Evolutionary conservation across 1,140 invertebrate species (phyloP), one percentile per base, ranked within the genome.

Genomic region (Amyelois transitella): DNA sequence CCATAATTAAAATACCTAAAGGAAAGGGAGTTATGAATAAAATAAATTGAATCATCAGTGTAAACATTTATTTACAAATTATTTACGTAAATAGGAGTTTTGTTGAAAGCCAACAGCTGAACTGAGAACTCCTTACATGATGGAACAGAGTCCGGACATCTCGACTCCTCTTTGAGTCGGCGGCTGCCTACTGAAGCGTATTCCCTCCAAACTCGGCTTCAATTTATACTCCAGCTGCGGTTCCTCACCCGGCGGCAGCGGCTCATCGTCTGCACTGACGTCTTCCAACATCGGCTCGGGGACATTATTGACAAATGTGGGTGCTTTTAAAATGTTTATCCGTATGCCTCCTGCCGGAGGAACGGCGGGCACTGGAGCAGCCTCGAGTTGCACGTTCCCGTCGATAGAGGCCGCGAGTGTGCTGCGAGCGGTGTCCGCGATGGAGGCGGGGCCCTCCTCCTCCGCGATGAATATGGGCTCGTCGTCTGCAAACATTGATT

Each of bases 91-190:
- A 4, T 5, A 28, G 7, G 7, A 10, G 12, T n/a, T n/a, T n/a
- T n/a, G n/a, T n/a, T n/a, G n/a, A n/a, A n/a, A n/a, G n/a, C 25
- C 25, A 28, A 5, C 32, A 38, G 12, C 17, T 38, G 0, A 38
- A 38, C 8, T 2, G 32, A 38, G 32, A 3, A 14, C 2, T 38
- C 17, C n/a, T 94, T 92, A 97, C 95, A 97, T 96, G 62, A 97
- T 94, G 14, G 92, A 93, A 88, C 95, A 97, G 51, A 97, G 86
- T 21, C 93, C 95, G 6, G 95, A 96, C 8, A 95, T 85, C 79
- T 97, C 95, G 51, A 89, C 91, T 19, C 94, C 95, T 79, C 92
- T 93, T 48, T 91, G 84, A 14, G 94, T 90, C 0, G 92, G 91
- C 4, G 94, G 94, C 65, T 94, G 90, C 69, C 91, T 91, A 51